phyloP scores from a whole-genome alignment of 2,113 vertebrate species.

The Prochilodus magdalenae region DNA sequence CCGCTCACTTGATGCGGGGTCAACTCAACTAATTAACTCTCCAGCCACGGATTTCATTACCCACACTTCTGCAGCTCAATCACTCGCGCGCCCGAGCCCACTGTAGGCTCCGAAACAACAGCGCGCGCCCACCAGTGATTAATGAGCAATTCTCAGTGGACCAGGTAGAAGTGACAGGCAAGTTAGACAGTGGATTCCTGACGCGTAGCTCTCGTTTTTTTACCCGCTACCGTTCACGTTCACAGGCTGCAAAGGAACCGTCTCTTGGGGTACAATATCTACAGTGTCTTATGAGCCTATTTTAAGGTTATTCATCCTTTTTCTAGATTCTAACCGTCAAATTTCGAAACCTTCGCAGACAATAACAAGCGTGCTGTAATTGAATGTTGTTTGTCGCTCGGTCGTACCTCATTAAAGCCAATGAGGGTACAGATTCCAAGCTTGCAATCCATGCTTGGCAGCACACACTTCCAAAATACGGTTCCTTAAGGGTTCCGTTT shows the following conservation, averaged over 20 bases:
- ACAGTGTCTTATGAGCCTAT: no score
- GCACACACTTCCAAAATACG: no score
- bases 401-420: no score
- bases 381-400: no score
- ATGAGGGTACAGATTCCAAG: no score
- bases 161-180: constrained; percentile 35
- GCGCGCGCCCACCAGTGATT: constrained; percentile 13
- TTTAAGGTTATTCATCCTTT: no score
- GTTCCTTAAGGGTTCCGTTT: no score
- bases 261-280: neutral
- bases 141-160: constrained; percentile 33
- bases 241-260: neutral
- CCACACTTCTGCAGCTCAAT: constrained; percentile 24
- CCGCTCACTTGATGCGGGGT: constrained; percentile 25
- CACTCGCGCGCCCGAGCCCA: neutral
- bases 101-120: neutral
- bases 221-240: no score
- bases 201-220: neutral
- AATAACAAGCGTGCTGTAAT: no score
- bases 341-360: no score
- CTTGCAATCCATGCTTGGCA: no score
- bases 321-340: no score
- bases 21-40: constrained; percentile 52
- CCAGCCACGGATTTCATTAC: constrained; percentile 43
- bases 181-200: neutral